A percentile compares a stretch with the other conserved stretches of the same genome.
phyloP scores from a whole-genome alignment of 2,797 vertebrate species.

The Lepilemur ruficaudatus region DNA sequence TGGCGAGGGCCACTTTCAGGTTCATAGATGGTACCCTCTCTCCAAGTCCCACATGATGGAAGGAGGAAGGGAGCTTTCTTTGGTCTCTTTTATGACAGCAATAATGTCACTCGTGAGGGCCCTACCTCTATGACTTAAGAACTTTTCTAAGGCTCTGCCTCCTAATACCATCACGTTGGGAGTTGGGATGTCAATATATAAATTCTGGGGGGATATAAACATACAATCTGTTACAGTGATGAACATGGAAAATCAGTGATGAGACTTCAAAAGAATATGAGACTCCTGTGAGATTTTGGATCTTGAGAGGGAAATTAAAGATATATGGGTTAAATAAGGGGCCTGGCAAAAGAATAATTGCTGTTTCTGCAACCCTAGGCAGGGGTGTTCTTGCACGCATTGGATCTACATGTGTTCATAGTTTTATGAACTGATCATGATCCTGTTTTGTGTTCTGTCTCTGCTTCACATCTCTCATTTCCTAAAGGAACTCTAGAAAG shows the following conservation, averaged over 20 bases:
- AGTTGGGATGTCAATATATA: not conserved
- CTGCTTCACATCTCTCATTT: not conserved
- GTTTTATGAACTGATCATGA: not conserved
- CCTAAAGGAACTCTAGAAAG: not conserved
- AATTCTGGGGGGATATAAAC: not conserved
- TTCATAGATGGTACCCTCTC: not conserved
- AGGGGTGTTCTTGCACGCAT: not conserved
- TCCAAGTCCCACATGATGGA: not conserved
- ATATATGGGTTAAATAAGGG: not conserved
- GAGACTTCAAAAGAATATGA: not conserved
- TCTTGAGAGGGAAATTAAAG: not conserved
- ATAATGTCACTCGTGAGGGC: not conserved
- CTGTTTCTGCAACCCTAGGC: not conserved
- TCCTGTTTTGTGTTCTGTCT: not conserved
- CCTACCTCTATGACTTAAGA: not conserved
- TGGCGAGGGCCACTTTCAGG: fast-evolving
- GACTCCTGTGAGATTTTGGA: not conserved
- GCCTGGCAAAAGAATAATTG: not conserved
- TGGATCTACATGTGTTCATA: not conserved
- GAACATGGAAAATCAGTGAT: not conserved
- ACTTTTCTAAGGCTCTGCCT: too few relatives aligned
- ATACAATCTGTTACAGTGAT: not conserved
- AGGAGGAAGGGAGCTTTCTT: not conserved
- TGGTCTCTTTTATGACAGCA: not conserved
- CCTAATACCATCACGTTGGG: not conserved